Base-by-base conservation (phyloP, 1,140 invertebrate species). In the Micrasema minimum region DNA sequence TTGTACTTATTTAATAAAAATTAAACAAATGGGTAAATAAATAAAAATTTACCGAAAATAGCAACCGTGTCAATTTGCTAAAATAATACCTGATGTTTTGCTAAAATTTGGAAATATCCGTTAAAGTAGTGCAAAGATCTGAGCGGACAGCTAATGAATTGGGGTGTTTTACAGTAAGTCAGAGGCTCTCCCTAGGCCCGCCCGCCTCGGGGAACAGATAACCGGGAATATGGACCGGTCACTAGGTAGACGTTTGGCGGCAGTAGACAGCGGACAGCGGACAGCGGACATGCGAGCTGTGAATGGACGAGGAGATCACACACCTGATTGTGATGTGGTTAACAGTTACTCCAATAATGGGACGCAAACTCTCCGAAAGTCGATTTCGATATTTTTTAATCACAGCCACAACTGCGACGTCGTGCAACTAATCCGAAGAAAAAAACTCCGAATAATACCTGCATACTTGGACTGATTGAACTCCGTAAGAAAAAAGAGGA, bases 391-490 rank as follows among this genome's bases (percentile, higher is more conserved):
- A 14, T 64, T 46, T 64, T 46, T 64, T 26, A 31, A 45, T 35
- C 59, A 46, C 59, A 35, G 59, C 59, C 59, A 46, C 64, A 53
- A 66, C 35, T 66, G 38, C 35, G 35, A 37, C 65, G 43, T 12
- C 66, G 46, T 67, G 66, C 55, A 57, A n/a, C 50, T 69, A 69
- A 69, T 69, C 66, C 66, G 37, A 59, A 59, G n/a, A 69, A 57
- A 55, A 67, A 59, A 31, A 31, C 26, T 12, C 65, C 48, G 37
- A 55, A 55, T 55, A 38, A 46, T 35, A 20, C 55, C 41, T 69
- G 37, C 53, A 59, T 69, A 69, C 66, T 69, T 59, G 37, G 11
- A 48, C 41, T 59, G 66, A 69, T 69, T 59, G 66, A 61, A 59
- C 59, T 69, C 38, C 11, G 64, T 53, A 53, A 12, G 64, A 46